Percentiles rank a stretch among this genome's conserved stretches.
Evolutionary conservation across 2,888 invertebrate species (phyloP).

Genomic region (Brassicogethes aeneus): DNA sequence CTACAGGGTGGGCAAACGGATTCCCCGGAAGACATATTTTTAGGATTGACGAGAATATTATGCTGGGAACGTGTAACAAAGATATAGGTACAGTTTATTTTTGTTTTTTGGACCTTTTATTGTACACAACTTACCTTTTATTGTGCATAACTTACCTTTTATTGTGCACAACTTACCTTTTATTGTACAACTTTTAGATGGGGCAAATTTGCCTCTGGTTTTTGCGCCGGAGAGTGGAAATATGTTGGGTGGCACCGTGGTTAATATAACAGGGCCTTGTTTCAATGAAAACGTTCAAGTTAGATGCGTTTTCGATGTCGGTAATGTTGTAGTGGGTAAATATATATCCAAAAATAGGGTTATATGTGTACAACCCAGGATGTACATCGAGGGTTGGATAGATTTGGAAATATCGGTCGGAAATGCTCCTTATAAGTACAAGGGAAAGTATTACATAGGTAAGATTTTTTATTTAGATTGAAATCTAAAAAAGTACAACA

Average conservation of each 20-base stretch:
- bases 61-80: slow-evolving; percentile 87
- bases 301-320: slow-evolving; percentile 71
- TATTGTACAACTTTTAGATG: slow-evolving; percentile 57
- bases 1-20: slow-evolving; percentile 79
- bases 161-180: too few relatives aligned
- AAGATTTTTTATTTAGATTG: too few relatives aligned
- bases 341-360: slow-evolving; percentile 75
- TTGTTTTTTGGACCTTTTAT: background rate
- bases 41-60: slow-evolving; percentile 88
- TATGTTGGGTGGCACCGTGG: slow-evolving; percentile 94
- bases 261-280: slow-evolving; percentile 95
- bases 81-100: slow-evolving; percentile 57
- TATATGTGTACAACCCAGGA: slow-evolving; percentile 79
- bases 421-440: slow-evolving; percentile 77
- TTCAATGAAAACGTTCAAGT: slow-evolving; percentile 69
- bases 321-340: slow-evolving; percentile 66
- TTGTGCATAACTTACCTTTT: too few relatives aligned
- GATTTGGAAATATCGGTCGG: slow-evolving; percentile 79
- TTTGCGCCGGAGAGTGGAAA: slow-evolving; percentile 94
- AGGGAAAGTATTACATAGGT: slow-evolving; percentile 87
- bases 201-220: slow-evolving; percentile 69
- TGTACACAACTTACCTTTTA: too few relatives aligned
- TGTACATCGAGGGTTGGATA: slow-evolving; percentile 83
- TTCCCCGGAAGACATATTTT: slow-evolving; percentile 90
- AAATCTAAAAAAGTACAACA: too few relatives aligned